Evolutionary conservation across 2,113 vertebrate species (phyloP).

Genomic region (Gorsachius goisagi): DNA sequence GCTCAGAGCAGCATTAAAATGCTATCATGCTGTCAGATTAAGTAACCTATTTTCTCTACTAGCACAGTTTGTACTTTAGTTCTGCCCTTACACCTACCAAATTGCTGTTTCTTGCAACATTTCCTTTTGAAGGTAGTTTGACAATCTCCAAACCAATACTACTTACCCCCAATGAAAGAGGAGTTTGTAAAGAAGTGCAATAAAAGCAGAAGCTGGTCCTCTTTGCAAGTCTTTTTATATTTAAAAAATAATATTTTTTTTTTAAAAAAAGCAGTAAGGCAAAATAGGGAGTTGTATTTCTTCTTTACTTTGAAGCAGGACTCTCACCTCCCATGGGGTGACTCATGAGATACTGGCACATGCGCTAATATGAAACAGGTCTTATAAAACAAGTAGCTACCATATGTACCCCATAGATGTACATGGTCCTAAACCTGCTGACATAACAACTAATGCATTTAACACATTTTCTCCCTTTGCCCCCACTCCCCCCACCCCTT

Average conservation of each 20-base stretch:
- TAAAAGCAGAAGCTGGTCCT: not conserved
- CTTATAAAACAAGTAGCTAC: not conserved
- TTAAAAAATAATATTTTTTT: not conserved
- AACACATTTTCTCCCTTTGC: not conserved
- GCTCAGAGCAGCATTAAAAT: constrained; percentile 60
- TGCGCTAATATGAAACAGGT: not conserved
- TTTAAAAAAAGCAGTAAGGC: not conserved
- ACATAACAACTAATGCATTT: not conserved
- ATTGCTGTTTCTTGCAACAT: constrained; percentile 32
- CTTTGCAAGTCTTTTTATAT: not conserved
- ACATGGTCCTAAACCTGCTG: not conserved
- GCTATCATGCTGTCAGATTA: constrained; percentile 59
- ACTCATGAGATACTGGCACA: not conserved
- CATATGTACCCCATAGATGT: not conserved
- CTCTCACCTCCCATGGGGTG: not conserved
- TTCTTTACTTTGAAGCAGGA: not conserved
- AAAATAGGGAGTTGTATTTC: not conserved
- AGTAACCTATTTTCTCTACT: constrained; percentile 48
- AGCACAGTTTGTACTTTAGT: constrained; percentile 49
- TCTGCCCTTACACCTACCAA: constrained; percentile 40
- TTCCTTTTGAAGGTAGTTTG: constrained; percentile 26
- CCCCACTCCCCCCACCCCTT: not conserved
- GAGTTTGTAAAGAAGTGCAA: not conserved
- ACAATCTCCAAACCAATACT: not conserved
- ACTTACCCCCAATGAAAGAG: not conserved